phyloP scores from a whole-genome alignment of 2,888 invertebrate genomes.

The Arctia plantaginis region DNA sequence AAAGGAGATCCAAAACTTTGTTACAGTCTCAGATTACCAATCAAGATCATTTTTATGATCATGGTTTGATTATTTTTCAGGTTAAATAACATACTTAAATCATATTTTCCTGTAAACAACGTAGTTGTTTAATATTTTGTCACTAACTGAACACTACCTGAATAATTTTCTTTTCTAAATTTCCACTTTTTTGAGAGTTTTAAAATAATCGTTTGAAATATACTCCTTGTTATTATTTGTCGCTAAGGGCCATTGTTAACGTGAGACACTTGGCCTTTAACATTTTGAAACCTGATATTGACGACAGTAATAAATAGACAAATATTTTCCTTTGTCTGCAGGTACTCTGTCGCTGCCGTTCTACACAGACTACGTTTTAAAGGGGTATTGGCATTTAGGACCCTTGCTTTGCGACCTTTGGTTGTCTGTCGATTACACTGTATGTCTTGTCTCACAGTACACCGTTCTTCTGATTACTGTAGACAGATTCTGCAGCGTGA shows the following conservation, averaged over 20 bases:
- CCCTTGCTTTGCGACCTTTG: conserved; percentile 98
- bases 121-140: too few species aligned
- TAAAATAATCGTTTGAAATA: background rate
- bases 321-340: conserved; percentile 74
- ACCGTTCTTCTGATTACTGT: conserved; percentile 99
- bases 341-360: conserved; percentile 99
- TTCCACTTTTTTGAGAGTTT: background rate
- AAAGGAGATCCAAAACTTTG: background rate
- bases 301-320: conserved; percentile 35
- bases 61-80: too few species aligned
- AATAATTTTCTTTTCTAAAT: background rate
- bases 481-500: conserved; percentile 99
- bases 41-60: background rate
- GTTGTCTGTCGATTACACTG: conserved; percentile 99
- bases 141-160: background rate
- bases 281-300: conserved; percentile 35
- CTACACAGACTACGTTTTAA: conserved; percentile 98
- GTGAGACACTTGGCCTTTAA: conserved; percentile 10
- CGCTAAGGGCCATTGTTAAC: background rate
- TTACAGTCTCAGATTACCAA: background rate
- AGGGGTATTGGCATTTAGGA: conserved; percentile 98
- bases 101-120: background rate
- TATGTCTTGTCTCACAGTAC: conserved; percentile 99
- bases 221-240: background rate
- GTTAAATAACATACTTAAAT: too few species aligned